These are phyloP conservation scores for Tragelaphus imberbis DNA, from an alignment of 2,113 vertebrate genomes.

Conservation along the genomic window DNA sequence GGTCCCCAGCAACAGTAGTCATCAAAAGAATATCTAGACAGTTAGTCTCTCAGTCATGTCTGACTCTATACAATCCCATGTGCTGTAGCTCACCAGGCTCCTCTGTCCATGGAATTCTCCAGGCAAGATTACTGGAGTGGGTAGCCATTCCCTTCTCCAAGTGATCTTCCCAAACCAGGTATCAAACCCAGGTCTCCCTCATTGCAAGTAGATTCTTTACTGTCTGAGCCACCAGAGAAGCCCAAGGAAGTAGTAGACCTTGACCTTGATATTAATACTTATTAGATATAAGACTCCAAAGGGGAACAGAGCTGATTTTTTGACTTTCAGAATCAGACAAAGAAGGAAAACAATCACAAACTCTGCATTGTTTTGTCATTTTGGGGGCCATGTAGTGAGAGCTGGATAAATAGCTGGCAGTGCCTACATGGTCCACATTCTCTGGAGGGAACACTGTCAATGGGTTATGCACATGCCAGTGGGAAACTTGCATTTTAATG, in stretches of 20 bases:
- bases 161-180: neutral
- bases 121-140: neutral
- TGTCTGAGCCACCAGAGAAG: neutral
- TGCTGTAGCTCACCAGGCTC: neutral
- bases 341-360: neutral
- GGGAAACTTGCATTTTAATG: neutral
- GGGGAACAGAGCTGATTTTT: neutral
- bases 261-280: neutral
- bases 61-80: neutral
- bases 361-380: neutral
- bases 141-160: neutral
- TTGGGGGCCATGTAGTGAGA: neutral
- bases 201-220: neutral
- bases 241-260: neutral
- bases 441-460: neutral
- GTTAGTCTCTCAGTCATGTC: neutral
- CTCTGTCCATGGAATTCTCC: neutral
- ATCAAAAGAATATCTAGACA: neutral
- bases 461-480: accelerated
- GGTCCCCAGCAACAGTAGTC: no score
- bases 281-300: neutral
- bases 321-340: neutral
- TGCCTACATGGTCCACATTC: neutral
- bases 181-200: neutral
- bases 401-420: neutral